These are phyloP conservation scores for Axinella damicornis DNA, from an alignment of 37 sponge, comb jelly and placozoan species.

Conservation along the genomic window DNA sequence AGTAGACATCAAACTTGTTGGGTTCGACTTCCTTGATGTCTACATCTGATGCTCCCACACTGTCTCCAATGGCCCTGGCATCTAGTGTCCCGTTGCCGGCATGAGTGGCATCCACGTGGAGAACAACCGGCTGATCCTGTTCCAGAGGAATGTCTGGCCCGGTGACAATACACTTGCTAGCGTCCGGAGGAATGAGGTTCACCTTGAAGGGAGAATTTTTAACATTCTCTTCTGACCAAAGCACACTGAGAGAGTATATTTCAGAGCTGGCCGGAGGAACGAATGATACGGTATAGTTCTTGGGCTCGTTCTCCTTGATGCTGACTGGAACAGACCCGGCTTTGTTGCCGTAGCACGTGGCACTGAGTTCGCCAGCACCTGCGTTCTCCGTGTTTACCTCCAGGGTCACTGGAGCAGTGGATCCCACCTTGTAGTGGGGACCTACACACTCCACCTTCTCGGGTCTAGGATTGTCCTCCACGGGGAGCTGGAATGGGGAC, in stretches of 20 bases:
- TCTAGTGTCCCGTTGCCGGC: conserved; percentile 71
- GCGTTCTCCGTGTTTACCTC: conserved; percentile 53
- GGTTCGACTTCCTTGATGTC: conserved; percentile 39
- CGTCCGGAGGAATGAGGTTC: conserved; percentile 60
- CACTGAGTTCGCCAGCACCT: conserved; percentile 70
- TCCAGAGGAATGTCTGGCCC: conserved; percentile 50
- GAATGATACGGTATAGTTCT: conserved; percentile 38
- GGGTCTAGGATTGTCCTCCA: conserved; percentile 54
- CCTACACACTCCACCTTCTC: conserved; percentile 43
- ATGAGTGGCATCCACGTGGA: conserved; percentile 52
- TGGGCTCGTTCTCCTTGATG: conserved; percentile 2
- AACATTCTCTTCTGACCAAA: conserved; percentile 62
- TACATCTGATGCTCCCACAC: conserved; percentile 16
- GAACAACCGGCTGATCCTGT: conserved; percentile 12
- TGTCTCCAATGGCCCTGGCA: conserved; percentile 42
- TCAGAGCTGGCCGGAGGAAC: conserved; percentile 49
- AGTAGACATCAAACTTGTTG: conserved; percentile 34
- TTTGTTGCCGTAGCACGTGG: conserved; percentile 56
- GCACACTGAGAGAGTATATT: conserved; percentile 58
- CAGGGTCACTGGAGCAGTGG: conserved; percentile 33
- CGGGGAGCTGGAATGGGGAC: conserved; percentile 64
- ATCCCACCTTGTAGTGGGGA: conserved; percentile 44
- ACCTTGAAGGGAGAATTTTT: conserved; percentile 59
- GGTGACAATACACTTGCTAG: conserved; percentile 47
- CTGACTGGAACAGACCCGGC: conserved; percentile 48